These are phyloP conservation scores for Emys orbicularis DNA, from an alignment of 2,797 vertebrate genomes.

Conservation along the genomic window DNA sequence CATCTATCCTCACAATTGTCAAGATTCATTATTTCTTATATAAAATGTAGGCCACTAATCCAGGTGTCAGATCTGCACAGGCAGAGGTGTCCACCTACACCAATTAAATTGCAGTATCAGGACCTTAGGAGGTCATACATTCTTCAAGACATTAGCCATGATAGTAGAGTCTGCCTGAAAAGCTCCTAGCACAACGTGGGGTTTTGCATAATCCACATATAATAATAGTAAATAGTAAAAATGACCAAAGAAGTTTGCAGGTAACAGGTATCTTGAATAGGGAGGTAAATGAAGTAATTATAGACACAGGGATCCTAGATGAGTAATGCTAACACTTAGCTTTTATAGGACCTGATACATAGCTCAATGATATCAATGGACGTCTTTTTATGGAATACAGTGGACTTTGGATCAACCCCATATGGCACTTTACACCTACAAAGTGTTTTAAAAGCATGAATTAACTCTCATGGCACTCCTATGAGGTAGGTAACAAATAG, in stretches of 20 bases:
- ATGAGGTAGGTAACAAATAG: neutral
- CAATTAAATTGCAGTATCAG: neutral
- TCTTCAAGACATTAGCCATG: neutral
- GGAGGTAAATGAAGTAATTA: constrained; percentile 55
- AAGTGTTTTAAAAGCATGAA: constrained; percentile 52
- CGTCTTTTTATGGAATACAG: neutral
- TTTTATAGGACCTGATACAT: neutral
- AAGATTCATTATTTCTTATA: neutral
- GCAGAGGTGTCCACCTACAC: neutral
- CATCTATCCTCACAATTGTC: neutral
- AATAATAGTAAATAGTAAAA: neutral
- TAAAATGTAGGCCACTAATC: neutral
- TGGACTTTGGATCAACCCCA: constrained; percentile 38
- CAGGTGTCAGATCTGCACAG: neutral
- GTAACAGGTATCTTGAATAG: constrained; percentile 35
- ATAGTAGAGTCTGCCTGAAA: neutral
- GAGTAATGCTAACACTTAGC: neutral
- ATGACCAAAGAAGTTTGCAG: neutral
- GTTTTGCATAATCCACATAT: neutral
- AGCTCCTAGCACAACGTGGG: neutral
- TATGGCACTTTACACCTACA: constrained; percentile 38
- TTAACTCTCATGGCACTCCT: constrained; percentile 35
- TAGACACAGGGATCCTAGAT: constrained; percentile 12
- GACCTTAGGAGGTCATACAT: neutral
- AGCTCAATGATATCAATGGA: constrained; percentile 21